phyloP scores from a whole-genome alignment of 2,113 vertebrate species.

The Mohoua ochrocephala region DNA sequence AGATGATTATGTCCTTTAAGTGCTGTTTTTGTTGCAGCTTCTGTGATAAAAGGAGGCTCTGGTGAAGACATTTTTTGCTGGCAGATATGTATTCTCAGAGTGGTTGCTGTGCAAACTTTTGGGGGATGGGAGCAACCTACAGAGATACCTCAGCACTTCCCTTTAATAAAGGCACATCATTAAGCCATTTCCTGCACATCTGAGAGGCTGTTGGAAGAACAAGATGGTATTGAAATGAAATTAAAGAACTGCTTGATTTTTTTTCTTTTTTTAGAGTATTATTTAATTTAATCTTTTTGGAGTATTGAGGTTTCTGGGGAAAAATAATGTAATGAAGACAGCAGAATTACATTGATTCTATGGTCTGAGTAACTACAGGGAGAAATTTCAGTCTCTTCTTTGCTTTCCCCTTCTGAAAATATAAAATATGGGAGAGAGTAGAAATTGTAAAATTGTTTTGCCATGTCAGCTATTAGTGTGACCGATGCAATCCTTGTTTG shows the following conservation, averaged over 20 bases:
- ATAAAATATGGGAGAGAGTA: neutral
- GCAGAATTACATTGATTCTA: conserved; percentile 11
- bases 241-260: conserved; percentile 50
- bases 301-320: conserved; percentile 30
- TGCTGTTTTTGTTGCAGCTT: conserved; percentile 13
- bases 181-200: conserved; percentile 47
- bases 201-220: conserved; percentile 35
- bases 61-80: neutral
- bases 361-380: conserved; percentile 23
- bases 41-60: neutral
- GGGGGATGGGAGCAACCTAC: neutral
- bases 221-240: conserved; percentile 53
- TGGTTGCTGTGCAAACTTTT: neutral
- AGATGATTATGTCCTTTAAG: conserved; percentile 42
- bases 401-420: neutral
- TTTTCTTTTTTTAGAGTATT: neutral
- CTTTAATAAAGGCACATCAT: conserved; percentile 28
- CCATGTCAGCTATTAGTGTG: neutral
- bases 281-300: conserved; percentile 63
- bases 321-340: conserved; percentile 55
- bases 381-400: neutral
- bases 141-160: conserved; percentile 1
- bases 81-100: neutral
- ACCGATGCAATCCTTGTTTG: neutral
- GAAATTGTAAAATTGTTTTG: neutral